A percentile compares a stretch with the other conserved stretches of the same genome.
Evolutionary conservation across 2,113 vertebrate species (phyloP).

Genomic region (Lophotis ruficrista): DNA sequence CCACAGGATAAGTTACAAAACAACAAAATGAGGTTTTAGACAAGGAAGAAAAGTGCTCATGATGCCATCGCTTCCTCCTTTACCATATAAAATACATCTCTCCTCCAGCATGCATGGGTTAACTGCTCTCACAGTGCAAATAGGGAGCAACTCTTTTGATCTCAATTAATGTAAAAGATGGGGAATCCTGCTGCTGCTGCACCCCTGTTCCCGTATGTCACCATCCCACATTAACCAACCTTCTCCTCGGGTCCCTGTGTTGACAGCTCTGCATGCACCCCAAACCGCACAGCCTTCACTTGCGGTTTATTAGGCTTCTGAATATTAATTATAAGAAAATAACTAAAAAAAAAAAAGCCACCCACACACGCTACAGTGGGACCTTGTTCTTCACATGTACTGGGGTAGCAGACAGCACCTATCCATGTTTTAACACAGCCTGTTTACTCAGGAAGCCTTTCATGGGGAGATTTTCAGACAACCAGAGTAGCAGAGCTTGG

Average conservation of each 20-base stretch:
- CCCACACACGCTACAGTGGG: background rate
- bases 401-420: background rate
- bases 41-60: background rate
- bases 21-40: background rate
- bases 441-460: background rate
- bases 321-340: background rate
- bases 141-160: background rate
- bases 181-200: background rate
- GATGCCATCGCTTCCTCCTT: background rate
- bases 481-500: slow-evolving; percentile 23
- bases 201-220: background rate
- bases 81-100: background rate
- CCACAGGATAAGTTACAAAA: background rate
- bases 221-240: background rate
- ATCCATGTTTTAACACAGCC: background rate
- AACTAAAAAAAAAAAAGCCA: background rate
- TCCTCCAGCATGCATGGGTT: background rate
- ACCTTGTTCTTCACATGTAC: background rate
- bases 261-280: background rate
- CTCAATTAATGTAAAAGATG: background rate
- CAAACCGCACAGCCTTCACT: background rate
- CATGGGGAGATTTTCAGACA: slow-evolving; percentile 25
- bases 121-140: background rate
- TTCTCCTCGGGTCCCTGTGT: background rate
- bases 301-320: background rate